These are phyloP conservation scores for Catharus fuscescens DNA, from an alignment of 2,113 vertebrate genomes.

Conservation along the genomic window DNA sequence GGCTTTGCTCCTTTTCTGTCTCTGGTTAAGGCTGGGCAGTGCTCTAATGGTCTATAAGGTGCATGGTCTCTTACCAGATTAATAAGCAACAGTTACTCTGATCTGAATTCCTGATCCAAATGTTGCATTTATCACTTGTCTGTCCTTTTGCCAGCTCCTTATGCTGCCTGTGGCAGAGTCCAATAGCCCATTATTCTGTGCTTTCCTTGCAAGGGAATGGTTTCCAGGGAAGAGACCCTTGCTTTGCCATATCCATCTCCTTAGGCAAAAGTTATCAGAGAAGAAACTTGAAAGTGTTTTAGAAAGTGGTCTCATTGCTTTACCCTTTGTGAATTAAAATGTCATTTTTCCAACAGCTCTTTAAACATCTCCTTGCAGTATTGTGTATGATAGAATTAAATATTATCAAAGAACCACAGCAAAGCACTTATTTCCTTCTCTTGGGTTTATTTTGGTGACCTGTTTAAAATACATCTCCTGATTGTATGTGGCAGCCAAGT, in stretches of 20 bases:
- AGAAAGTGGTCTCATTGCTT: neutral
- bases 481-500: neutral
- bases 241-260: neutral
- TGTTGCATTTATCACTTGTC: neutral
- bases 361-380: neutral
- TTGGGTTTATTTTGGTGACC: neutral
- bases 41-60: neutral
- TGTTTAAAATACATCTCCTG: neutral
- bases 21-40: neutral
- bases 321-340: neutral
- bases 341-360: neutral
- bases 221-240: neutral
- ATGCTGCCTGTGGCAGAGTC: neutral
- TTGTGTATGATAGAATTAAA: neutral
- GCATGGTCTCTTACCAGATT: neutral
- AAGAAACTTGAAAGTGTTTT: neutral
- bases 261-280: neutral
- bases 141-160: neutral
- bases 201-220: neutral
- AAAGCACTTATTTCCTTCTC: neutral
- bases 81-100: neutral
- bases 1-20: neutral
- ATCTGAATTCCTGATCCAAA: constrained; percentile 4
- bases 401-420: neutral
- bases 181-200: neutral